Base-by-base conservation (phyloP, 2,888 invertebrate genomes). In the Andricus curvator region DNA sequence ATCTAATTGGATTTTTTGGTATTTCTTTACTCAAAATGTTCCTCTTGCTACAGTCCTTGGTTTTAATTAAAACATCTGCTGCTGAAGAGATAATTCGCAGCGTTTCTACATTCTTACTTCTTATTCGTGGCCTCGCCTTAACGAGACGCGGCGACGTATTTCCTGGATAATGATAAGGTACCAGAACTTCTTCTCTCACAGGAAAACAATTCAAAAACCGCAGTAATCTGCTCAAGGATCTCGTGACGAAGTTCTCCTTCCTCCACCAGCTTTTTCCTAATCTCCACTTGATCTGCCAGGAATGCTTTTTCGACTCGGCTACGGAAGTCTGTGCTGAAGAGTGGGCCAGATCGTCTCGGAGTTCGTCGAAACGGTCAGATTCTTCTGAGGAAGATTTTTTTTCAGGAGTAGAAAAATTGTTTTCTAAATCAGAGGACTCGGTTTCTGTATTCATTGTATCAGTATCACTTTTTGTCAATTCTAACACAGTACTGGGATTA, bases 41-140 rank as follows among this genome's bases (percentile, higher is more conserved):
- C 37, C 4, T 37, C 6, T 37, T 37, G 37, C 37, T 37, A 8
- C 2, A 37, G 37, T 37, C 8, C 8, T 9, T 13, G 17, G 13
- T 17, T 51, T 51, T 17, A 13, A 51, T 51, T 4, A 9, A 13
- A 51, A 51, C 51, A 17, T 17, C 15, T 17, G 51, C 51, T 8
- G 51, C 51, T 51, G 51, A 51, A 51, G 51, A 51, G 51, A 51
- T 51, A 17, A 51, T 51, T 8, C 51, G 1, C 51, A 51, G 9
- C 15, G 51, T 51, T 51, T 67, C 60, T 64, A 67, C n/a, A 82
- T 85, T 81, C 85, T 85, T 83, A 84, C 85, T 87, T 88, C 85
- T 84, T 83, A 78, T 78, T 78, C 65, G 22, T 64, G 64, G 51
- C 17, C 51, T 51, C 4, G 51, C 3, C 17, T 77, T 56, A n/a